These are phyloP conservation scores for Laticauda laticaudata DNA, from an alignment of 2,113 vertebrate species.

Conservation along the genomic window DNA sequence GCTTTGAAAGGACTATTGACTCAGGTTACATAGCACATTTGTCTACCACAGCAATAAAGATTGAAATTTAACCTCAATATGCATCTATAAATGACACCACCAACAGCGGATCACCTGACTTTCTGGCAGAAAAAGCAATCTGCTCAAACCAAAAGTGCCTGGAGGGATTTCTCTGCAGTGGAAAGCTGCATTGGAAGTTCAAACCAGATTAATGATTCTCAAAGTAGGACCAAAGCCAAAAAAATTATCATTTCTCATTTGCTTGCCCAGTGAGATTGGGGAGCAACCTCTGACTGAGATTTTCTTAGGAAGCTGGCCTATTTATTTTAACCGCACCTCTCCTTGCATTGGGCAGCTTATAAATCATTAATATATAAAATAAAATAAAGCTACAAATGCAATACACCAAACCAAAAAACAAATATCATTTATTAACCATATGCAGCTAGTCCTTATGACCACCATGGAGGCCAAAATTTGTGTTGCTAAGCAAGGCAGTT, in stretches of 20 bases:
- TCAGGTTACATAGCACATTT: conserved; percentile 30
- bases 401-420: neutral
- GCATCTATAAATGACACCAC: conserved; percentile 17
- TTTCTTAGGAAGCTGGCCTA: neutral
- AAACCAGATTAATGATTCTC: neutral
- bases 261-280: neutral
- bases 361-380: neutral
- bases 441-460: neutral
- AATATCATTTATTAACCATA: neutral
- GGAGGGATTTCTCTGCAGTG: neutral
- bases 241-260: neutral
- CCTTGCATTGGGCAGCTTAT: neutral
- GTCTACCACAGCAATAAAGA: conserved; percentile 9
- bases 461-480: neutral
- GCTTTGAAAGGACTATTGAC: conserved; percentile 8
- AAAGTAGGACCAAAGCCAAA: neutral
- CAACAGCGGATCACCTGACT: neutral
- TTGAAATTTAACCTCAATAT: conserved; percentile 37
- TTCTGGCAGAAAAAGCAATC: neutral
- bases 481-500: neutral
- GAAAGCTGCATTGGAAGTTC: neutral
- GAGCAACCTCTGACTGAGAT: neutral
- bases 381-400: neutral
- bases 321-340: neutral
- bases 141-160: conserved; percentile 9